These are phyloP conservation scores for Urosaurus nigricauda DNA, from an alignment of 2,797 vertebrate genomes.

Conservation along the genomic window DNA sequence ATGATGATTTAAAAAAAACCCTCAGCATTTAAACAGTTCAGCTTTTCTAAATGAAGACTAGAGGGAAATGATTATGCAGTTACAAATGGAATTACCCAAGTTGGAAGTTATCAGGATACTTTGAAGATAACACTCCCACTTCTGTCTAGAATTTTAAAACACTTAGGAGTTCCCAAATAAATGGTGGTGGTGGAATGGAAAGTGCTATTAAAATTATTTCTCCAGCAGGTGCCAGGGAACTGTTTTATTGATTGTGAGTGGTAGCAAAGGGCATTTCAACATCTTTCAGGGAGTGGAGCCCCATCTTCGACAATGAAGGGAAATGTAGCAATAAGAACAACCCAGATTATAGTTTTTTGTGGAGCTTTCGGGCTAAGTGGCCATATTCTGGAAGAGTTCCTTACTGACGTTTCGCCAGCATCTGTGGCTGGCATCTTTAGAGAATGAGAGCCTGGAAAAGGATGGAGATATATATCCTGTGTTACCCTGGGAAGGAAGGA, in stretches of 20 bases:
- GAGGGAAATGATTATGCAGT: constrained; percentile 27
- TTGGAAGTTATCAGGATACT: constrained; percentile 22
- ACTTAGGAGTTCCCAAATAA: constrained; percentile 21
- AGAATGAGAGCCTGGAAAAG: too few species aligned
- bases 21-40: constrained; percentile 6
- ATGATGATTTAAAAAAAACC: not conserved
- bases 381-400: too few species aligned
- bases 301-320: not conserved
- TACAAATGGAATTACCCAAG: constrained; percentile 34
- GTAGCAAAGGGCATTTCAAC: not conserved
- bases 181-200: not conserved
- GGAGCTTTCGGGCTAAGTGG: too few species aligned
- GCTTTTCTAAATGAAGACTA: constrained; percentile 26
- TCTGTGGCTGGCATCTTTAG: too few species aligned
- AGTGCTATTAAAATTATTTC: constrained; percentile 8
- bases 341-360: too few species aligned
- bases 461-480: too few species aligned
- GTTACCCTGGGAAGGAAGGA: too few species aligned
- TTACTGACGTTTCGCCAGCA: too few species aligned
- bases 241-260: not conserved
- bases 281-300: not conserved
- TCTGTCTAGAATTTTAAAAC: constrained; percentile 34
- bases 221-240: constrained; percentile 16
- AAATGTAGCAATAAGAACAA: not conserved
- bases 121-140: constrained; percentile 35